A percentile compares a stretch with the other conserved stretches of the same genome.
phyloP scores from a whole-genome alignment of 2,888 invertebrate genomes.

The Agriopis aurantiaria region DNA sequence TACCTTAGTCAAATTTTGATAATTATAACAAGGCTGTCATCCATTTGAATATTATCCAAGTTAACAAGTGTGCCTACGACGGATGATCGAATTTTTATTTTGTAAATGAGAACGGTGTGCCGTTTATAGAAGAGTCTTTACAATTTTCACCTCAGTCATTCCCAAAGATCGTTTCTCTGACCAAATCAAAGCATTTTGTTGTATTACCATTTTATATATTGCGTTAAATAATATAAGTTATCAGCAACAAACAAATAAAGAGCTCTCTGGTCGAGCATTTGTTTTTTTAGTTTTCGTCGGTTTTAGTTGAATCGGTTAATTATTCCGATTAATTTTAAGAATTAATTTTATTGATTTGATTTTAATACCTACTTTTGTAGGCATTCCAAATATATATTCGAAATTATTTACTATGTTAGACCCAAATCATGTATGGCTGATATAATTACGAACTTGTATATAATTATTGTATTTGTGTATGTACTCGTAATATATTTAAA shows the following conservation, averaged over 20 bases:
- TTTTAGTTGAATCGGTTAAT: not conserved
- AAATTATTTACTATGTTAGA: not conserved
- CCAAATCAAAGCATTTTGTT: constrained; percentile 24
- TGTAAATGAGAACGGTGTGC: constrained; percentile 12
- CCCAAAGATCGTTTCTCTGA: constrained; percentile 28
- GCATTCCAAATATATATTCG: not conserved
- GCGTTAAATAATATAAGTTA: not conserved
- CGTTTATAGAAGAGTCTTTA: constrained; percentile 7
- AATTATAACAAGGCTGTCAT: not conserved
- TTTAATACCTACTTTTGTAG: not conserved
- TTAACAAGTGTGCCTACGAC: not conserved
- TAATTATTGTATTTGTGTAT: constrained; percentile 6
- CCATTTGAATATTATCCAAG: not conserved
- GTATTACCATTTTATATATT: constrained; percentile 4
- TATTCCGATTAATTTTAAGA: too few relatives aligned
- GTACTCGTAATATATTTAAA: not conserved
- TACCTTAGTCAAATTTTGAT: not conserved
- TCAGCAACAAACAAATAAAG: not conserved
- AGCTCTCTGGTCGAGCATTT: not conserved
- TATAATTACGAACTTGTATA: constrained; percentile 24
- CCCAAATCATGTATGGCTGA: not conserved
- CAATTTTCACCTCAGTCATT: constrained; percentile 18
- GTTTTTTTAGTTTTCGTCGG: not conserved
- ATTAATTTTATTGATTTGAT: not conserved
- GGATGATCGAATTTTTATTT: not conserved